These are phyloP conservation scores for Caenorhabditis sinica DNA, from an alignment of 2,888 invertebrate genomes.

Conservation along the genomic window DNA sequence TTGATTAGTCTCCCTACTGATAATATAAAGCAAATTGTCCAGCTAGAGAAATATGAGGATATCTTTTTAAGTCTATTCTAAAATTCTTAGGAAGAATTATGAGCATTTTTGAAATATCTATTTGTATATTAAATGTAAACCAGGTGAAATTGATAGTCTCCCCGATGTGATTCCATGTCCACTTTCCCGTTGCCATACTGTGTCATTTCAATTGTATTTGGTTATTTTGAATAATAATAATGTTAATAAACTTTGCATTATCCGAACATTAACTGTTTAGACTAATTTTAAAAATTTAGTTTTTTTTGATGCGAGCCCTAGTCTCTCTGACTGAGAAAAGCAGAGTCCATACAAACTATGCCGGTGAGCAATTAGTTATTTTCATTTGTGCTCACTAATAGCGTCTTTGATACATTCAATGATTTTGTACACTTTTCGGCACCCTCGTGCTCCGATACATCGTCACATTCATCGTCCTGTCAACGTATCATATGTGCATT, in stretches of 20 bases:
- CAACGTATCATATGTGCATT: conserved; percentile 61
- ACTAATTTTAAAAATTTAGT: too few species aligned
- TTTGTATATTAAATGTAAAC: not conserved
- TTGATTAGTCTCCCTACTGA: not conserved
- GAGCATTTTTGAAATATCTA: not conserved
- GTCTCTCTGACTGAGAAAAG: too few species aligned
- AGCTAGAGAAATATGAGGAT: conserved; percentile 13
- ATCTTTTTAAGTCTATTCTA: conserved; percentile 29
- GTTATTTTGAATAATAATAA: too few species aligned
- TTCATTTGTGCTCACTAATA: conserved; percentile 23
- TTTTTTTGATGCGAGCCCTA: too few species aligned
- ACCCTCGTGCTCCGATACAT: conserved; percentile 5
- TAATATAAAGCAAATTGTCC: not conserved
- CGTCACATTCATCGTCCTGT: conserved; percentile 59
- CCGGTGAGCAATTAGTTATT: conserved; percentile 1
- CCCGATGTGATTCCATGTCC: not conserved
- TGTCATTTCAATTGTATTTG: not conserved
- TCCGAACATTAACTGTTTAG: too few species aligned
- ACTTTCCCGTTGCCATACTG: not conserved
- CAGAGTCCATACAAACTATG: too few species aligned
- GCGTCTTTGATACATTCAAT: conserved; percentile 15
- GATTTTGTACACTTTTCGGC: conserved; percentile 38
- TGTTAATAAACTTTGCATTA: too few species aligned
- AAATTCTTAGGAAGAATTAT: not conserved
- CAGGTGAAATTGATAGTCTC: not conserved